phyloP scores from a whole-genome alignment of 2,888 invertebrate genomes.

The Piscicola geometra region DNA sequence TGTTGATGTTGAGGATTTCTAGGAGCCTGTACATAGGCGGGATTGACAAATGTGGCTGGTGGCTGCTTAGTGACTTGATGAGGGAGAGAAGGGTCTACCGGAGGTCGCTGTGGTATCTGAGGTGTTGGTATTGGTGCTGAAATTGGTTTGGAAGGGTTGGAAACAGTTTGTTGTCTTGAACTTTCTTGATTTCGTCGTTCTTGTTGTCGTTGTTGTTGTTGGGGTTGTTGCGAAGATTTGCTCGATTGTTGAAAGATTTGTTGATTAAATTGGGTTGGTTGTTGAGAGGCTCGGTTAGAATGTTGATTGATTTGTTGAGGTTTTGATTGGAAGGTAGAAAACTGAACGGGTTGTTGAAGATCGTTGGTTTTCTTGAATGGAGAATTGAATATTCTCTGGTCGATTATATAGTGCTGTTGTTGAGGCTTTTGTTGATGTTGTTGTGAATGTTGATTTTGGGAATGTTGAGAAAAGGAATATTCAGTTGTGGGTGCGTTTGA shows the following conservation, averaged over 20 bases:
- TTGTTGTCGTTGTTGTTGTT: background rate
- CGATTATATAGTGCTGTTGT: background rate
- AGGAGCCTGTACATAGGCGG: background rate
- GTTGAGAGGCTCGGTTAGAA: too few relatives aligned
- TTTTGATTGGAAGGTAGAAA: background rate
- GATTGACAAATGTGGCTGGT: slow-evolving; percentile 7
- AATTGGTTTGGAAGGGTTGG: background rate
- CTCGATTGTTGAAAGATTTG: too few relatives aligned
- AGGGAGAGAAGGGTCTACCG: background rate
- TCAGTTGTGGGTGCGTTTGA: background rate
- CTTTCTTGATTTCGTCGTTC: background rate
- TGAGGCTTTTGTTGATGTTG: slow-evolving; percentile 20
- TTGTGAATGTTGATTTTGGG: slow-evolving; percentile 21
- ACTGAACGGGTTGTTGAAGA: background rate
- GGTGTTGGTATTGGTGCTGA: background rate
- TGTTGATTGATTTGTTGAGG: too few relatives aligned
- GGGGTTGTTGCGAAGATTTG: too few relatives aligned
- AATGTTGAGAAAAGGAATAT: background rate
- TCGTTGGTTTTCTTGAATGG: background rate
- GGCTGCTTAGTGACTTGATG: background rate
- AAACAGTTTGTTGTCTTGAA: background rate
- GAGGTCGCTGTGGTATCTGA: background rate
- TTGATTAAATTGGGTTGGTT: too few relatives aligned
- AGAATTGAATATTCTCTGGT: background rate
- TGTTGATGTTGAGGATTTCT: too few relatives aligned